phyloP scores from a whole-genome alignment of 2,888 invertebrate genomes.

The Netelia virgata region DNA sequence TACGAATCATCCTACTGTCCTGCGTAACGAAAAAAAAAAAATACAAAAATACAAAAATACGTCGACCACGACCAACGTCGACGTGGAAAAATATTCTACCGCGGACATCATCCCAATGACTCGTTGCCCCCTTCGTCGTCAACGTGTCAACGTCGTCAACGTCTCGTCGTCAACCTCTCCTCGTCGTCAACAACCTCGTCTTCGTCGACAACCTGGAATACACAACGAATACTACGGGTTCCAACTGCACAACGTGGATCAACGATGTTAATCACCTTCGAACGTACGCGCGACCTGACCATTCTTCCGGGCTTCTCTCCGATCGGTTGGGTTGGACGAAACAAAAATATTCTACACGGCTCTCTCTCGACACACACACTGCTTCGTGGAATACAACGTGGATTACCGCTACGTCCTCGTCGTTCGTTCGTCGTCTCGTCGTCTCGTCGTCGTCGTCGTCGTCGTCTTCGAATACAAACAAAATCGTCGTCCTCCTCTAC shows the following conservation, averaged over 20 bases:
- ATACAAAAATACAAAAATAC: no score
- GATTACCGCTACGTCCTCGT: conserved; percentile 40
- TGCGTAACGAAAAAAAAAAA: not conserved
- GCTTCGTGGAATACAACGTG: conserved; percentile 59
- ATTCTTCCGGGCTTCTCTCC: no score
- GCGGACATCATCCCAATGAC: conserved; percentile 61
- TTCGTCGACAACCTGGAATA: no score
- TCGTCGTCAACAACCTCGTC: no score
- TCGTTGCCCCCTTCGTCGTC: conserved; percentile 45
- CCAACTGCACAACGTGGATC: no score
- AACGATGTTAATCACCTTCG: no score
- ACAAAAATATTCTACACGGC: no score
- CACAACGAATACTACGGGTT: no score
- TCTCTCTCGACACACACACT: not conserved
- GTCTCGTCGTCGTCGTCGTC: conserved; percentile 31
- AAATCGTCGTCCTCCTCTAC: not conserved
- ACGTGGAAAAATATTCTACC: conserved; percentile 56
- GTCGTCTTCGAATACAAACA: conserved; percentile 11
- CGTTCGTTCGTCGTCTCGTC: conserved; percentile 78
- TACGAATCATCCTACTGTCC: conserved; percentile 51
- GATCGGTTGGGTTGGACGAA: no score
- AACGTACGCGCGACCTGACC: no score
- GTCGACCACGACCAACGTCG: no score
- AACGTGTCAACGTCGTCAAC: conserved; percentile 67
- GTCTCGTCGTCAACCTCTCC: no score